phyloP scores from a whole-genome alignment of 2,797 vertebrate genomes.

The Pelobates cultripes region DNA sequence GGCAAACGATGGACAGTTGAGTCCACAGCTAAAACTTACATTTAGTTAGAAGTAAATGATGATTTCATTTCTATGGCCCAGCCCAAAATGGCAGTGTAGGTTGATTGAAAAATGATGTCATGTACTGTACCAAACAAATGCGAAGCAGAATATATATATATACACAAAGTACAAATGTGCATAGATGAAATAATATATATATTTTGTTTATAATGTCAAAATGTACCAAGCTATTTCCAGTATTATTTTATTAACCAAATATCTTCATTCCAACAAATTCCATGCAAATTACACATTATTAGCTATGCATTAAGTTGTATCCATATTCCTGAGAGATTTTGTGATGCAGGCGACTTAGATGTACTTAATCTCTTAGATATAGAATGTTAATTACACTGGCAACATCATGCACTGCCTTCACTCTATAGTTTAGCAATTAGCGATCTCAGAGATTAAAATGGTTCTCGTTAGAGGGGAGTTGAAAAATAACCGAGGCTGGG shows the following conservation, averaged over 20 bases:
- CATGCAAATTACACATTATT: not conserved
- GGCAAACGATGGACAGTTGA: not conserved
- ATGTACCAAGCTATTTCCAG: too few species aligned
- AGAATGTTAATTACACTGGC: conserved; percentile 74
- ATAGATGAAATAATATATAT: too few species aligned
- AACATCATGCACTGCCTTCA: conserved; percentile 66
- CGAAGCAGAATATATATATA: not conserved
- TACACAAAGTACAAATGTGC: not conserved
- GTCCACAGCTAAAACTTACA: not conserved
- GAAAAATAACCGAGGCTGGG: conserved; percentile 44
- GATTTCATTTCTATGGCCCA: too few species aligned
- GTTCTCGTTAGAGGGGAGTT: conserved; percentile 60
- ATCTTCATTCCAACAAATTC: too few species aligned
- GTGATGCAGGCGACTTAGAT: conserved; percentile 74
- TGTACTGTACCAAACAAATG: not conserved
- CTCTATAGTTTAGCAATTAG: conserved; percentile 69
- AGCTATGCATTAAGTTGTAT: not conserved
- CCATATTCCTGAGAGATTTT: conserved; percentile 45
- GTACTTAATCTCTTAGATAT: conserved; percentile 70
- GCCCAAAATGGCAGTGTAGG: too few species aligned
- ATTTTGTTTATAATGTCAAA: too few species aligned
- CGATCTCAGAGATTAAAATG: conserved; percentile 59
- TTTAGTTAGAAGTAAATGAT: not conserved
- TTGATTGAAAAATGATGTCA: too few species aligned
- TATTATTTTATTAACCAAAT: too few species aligned